These are phyloP conservation scores for Poecile atricapillus DNA, from an alignment of 2,113 vertebrate genomes.

Conservation along the genomic window DNA sequence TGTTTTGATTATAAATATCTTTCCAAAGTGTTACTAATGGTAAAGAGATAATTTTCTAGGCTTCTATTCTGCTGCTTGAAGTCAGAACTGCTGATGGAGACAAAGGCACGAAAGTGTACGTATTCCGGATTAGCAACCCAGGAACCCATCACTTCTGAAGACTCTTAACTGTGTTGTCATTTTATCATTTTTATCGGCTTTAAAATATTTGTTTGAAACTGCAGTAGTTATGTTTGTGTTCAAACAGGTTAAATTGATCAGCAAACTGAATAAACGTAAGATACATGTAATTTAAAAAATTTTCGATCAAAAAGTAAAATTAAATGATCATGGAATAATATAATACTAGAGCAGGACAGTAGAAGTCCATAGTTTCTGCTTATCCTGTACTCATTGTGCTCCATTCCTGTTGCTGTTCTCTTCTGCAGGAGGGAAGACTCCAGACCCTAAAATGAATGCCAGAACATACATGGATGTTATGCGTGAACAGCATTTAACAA, in stretches of 20 bases:
- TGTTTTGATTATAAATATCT: constrained; percentile 88
- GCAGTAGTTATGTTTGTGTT: constrained; percentile 85
- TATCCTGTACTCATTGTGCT: constrained; percentile 74
- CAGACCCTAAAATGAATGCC: constrained; percentile 96
- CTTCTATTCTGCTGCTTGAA: constrained; percentile 99
- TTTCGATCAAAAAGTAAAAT: constrained; percentile 77
- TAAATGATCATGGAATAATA: constrained; percentile 76
- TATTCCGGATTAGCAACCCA: constrained; percentile 99
- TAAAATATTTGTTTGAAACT: constrained; percentile 83
- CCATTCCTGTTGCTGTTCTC: constrained; percentile 96
- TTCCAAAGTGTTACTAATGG: constrained; percentile 99
- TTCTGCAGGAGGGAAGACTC: constrained; percentile 98
- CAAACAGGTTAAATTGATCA: constrained; percentile 87
- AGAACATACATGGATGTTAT: constrained; percentile 99
- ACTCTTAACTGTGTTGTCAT: constrained; percentile 90
- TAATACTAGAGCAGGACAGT: constrained; percentile 77
- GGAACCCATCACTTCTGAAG: constrained; percentile 99
- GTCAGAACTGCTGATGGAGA: constrained; percentile 99
- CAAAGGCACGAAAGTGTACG: constrained; percentile 99
- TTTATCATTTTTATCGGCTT: constrained; percentile 89
- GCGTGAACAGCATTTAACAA: constrained; percentile 96
- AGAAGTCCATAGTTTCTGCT: constrained; percentile 59
- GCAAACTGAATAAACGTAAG: constrained; percentile 84
- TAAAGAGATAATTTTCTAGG: constrained; percentile 99
- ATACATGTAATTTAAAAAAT: constrained; percentile 77